Base-by-base conservation (phyloP, 1,140 invertebrate species). In the Caligus rogercresseyi region DNA sequence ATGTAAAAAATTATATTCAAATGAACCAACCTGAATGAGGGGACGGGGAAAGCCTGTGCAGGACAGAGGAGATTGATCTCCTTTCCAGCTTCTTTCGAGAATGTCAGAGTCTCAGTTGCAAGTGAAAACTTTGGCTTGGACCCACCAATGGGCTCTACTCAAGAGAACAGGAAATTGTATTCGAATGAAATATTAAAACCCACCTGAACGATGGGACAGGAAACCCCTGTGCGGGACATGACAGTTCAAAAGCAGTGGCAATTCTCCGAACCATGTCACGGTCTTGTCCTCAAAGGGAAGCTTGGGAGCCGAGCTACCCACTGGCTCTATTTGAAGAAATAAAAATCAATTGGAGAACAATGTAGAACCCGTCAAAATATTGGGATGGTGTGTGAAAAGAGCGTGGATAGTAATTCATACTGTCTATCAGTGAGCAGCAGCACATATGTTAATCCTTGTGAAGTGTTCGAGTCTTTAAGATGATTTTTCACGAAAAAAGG, bases 21-120 rank as follows among this genome's bases (percentile, higher is more conserved):
- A n/a, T n/a, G n/a, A n/a, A 21, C 53, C 4, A 15, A 61, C 63
- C 53, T 54, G 25, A 81, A 82, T 67, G 77, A 69, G 61, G 83
- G 83, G 62, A 82, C 77, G 65, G 82, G 82, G 72, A 76, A 83
- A 69, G 79, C 81, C 74, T 85, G 83, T 63, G 83, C 83, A 73
- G 85, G 81, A 70, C 63, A 64, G 3, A 24, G 57, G 26, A 43
- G 18, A 31, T 15, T 23, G 16, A 25, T 16, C 14, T 65, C 20
- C 11, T 13, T 14, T 19, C 3, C 26, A 52, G 18, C 1, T 63
- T 43, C 52, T 43, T 19, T 51, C 21, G 51, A 15, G 18, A 60
- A 65, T 23, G 58, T 14, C 11, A 21, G 16, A 14, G 54, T n/a
- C 2, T 58, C 52, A 25, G 53, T 23, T 7, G 21, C 59, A 26